Evolutionary conservation across 2,113 vertebrate species (phyloP), one percentile per base, ranked within the genome.

Genomic region (Tupaia chinensis): DNA sequence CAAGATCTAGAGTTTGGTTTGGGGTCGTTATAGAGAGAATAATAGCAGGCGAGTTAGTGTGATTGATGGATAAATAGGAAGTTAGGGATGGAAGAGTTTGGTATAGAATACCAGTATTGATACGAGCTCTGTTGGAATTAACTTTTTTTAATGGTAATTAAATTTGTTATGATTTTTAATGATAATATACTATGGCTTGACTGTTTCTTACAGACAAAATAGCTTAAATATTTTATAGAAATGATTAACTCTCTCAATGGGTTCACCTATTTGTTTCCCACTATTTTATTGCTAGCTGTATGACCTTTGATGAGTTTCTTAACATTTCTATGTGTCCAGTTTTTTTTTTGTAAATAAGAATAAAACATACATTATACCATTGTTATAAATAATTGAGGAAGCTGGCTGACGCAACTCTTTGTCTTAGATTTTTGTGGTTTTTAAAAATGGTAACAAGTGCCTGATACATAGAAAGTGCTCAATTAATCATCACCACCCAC

Each of bases 211-310:
- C 56, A 80, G 16, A n/a, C 16, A 87, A 93, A 65, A 81, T 65
- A 34, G 5, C 6, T 81, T 85, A 89, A 82, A 73, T 34, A 34
- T 73, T 95, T 96, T 72, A 10, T 12, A 44, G 56, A 56, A 70
- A 74, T 58, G 25, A 44, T 58, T 72, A 96, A 74, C n/a, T 87
- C 44, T 96, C 20, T 27, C 34, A 95, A 20, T 13, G 34, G 23
- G 7, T 14, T 14, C 34, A 54, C 4, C 10, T 73, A 13, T 89
- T 73, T 79, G 14, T 83, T 22, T 79, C n/a, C 13, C 65, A 20
- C 34, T 63, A 2, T 15, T 77, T 70, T 85, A 1, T 70, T 91
- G 15, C 29, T 85, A 20, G 5, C 60, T 87, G 7, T 73, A 1
- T 78, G 65, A 87, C 4, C 17, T 83, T 79, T 54, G 5, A 34